phyloP scores from a whole-genome alignment of 2,888 invertebrate species.

The Mallateleia sp. region DNA sequence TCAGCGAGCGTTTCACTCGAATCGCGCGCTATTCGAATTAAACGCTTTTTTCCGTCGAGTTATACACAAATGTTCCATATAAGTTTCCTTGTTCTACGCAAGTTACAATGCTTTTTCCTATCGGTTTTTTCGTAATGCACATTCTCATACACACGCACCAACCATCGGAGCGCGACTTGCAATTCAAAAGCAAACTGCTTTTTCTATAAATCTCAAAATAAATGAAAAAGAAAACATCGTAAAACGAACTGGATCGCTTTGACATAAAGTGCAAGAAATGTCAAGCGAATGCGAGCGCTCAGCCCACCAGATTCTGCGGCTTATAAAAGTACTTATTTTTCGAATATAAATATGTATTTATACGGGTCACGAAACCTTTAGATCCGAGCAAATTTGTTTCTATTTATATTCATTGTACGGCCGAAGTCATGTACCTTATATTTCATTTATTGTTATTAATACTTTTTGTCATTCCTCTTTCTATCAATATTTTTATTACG shows the following conservation, averaged over 20 bases:
- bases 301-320: conserved; percentile 38
- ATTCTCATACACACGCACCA: conserved; percentile 31
- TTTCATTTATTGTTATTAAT: not conserved
- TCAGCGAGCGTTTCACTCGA: too few relatives aligned
- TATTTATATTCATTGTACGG: conserved; percentile 36
- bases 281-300: conserved; percentile 27
- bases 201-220: conserved; percentile 55
- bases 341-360: conserved; percentile 56
- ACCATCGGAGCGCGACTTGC: conserved; percentile 40
- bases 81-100: too few relatives aligned
- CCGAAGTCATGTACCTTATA: not conserved
- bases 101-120: conserved; percentile 34
- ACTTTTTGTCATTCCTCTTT: not conserved
- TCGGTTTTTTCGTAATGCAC: conserved; percentile 37
- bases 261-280: conserved; percentile 60
- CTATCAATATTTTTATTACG: not conserved
- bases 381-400: conserved; percentile 27
- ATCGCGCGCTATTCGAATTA: too few relatives aligned
- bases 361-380: conserved; percentile 32
- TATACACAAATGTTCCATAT: too few relatives aligned
- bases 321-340: conserved; percentile 50
- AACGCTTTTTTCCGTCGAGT: too few relatives aligned
- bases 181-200: conserved; percentile 61
- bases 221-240: conserved; percentile 59
- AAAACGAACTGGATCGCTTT: conserved; percentile 61